A percentile compares a stretch with the other conserved stretches of the same genome.
phyloP scores from a whole-genome alignment of 2,797 vertebrate species.

The Neosilurus mollespiculum region DNA sequence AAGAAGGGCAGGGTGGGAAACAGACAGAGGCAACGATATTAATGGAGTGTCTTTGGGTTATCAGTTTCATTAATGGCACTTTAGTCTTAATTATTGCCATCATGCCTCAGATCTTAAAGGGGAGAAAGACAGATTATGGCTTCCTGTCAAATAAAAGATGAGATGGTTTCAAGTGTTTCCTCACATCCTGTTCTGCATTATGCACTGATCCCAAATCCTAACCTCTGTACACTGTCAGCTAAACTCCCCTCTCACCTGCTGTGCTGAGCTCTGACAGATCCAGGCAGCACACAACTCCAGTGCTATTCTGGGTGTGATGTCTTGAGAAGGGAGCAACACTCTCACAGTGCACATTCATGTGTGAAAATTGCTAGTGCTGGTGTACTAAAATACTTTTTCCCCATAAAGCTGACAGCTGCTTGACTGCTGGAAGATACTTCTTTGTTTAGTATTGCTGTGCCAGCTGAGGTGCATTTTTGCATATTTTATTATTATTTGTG shows the following conservation, averaged over 20 bases:
- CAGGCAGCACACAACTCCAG: constrained; percentile 32
- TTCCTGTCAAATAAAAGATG: constrained; percentile 8
- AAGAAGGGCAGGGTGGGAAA: constrained; percentile 1
- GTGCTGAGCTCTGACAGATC: constrained; percentile 42
- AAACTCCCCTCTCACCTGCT: constrained; percentile 36
- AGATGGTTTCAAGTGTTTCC: not conserved
- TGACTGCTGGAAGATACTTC: not conserved
- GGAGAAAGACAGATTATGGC: constrained; percentile 1
- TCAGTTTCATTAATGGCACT: constrained; percentile 23
- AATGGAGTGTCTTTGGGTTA: constrained; percentile 13
- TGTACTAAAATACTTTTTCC: not conserved
- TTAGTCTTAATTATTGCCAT: constrained; percentile 22
- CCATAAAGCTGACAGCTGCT: constrained; percentile 2
- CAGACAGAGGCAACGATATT: not conserved
- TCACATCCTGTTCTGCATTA: not conserved
- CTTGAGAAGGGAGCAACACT: constrained; percentile 21
- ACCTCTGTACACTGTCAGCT: constrained; percentile 23
- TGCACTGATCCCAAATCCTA: constrained; percentile 28
- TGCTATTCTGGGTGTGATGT: constrained; percentile 22
- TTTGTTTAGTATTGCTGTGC: constrained; percentile 15
- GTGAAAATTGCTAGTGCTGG: constrained; percentile 22
- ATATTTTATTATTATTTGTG: constrained; percentile 21
- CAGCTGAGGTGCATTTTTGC: constrained; percentile 12
- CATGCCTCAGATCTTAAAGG: constrained; percentile 3
- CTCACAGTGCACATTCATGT: constrained; percentile 17